Conservation (phyloP, 1,140 invertebrate species). For the Hypsibius dujardini region DNA sequence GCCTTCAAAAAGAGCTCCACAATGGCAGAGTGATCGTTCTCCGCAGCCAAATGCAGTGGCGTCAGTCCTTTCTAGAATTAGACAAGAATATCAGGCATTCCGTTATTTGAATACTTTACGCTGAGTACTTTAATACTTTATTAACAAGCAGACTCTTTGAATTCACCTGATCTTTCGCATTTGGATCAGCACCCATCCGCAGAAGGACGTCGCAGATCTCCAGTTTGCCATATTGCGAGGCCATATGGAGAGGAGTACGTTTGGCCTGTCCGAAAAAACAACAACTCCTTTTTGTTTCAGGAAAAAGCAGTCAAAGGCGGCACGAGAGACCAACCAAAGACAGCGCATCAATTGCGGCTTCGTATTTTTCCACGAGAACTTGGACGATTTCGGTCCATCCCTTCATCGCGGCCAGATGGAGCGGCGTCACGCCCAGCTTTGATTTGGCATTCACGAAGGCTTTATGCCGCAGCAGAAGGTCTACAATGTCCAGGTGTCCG, state of each 20-base stretch:
- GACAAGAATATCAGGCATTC: not conserved
- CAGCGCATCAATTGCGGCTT: slow-evolving; percentile 79
- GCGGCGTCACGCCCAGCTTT: slow-evolving; percentile 56
- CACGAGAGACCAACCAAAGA: slow-evolving; percentile 61
- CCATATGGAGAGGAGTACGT: slow-evolving; percentile 41
- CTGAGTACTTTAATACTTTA: slow-evolving; percentile 43
- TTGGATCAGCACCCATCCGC: slow-evolving; percentile 83
- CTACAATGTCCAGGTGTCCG: slow-evolving; percentile 72
- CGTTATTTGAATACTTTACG: slow-evolving; percentile 28
- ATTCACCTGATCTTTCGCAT: slow-evolving; percentile 82
- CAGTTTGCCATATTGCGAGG: slow-evolving; percentile 75
- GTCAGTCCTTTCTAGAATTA: slow-evolving; percentile 38
- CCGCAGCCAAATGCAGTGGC: slow-evolving; percentile 58
- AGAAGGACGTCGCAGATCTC: slow-evolving; percentile 83
- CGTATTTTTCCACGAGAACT: slow-evolving; percentile 77
- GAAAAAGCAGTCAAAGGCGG: slow-evolving; percentile 33
- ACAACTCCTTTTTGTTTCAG: no score
- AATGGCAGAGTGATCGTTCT: slow-evolving; percentile 95
- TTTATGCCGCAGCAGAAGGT: slow-evolving; percentile 81
- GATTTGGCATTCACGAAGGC: slow-evolving; percentile 78
- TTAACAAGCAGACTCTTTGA: slow-evolving; percentile 33
- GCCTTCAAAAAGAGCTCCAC: slow-evolving; percentile 89
- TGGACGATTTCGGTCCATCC: slow-evolving; percentile 72
- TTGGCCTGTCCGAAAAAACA: slow-evolving; percentile 36
- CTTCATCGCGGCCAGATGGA: slow-evolving; percentile 67